Evolutionary conservation across 2,888 invertebrate species (phyloP).

Genomic region (Tridacna gigas): DNA sequence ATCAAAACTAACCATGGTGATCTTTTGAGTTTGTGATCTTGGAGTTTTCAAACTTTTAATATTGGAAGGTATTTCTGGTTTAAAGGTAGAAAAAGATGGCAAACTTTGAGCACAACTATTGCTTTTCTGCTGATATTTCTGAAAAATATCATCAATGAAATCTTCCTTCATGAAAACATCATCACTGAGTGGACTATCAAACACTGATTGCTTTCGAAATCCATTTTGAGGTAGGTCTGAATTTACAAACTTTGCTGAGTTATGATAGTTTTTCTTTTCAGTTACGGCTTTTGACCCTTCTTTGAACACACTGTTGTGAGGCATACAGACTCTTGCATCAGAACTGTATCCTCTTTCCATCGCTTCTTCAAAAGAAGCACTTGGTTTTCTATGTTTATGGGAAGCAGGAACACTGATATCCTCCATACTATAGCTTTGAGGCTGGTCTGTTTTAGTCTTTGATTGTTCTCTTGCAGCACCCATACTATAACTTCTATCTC

Average conservation of each 20-base stretch:
- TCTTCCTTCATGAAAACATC: constrained; percentile 53
- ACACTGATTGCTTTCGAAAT: constrained; percentile 7
- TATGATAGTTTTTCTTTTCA: constrained; percentile 22
- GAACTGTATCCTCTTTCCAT: constrained; percentile 57
- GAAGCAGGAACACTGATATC: constrained; percentile 43
- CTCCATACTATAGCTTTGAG: constrained; percentile 56
- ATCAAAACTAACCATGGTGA: constrained; percentile 57
- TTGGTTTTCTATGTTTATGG: constrained; percentile 36
- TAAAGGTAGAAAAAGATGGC: constrained; percentile 38
- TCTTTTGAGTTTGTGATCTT: constrained; percentile 48
- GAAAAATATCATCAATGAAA: constrained; percentile 39
- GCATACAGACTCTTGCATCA: constrained; percentile 19
- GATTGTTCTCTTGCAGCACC: constrained; percentile 24
- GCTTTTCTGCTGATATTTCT: constrained; percentile 14
- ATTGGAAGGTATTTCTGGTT: constrained; percentile 25
- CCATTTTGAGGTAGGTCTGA: constrained; percentile 29
- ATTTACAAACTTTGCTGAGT: neutral
- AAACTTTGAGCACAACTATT: neutral
- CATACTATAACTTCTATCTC: constrained; percentile 39
- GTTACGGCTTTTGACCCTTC: constrained; percentile 18
- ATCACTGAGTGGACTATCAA: constrained; percentile 46
- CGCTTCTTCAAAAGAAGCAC: constrained; percentile 60
- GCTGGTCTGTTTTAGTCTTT: constrained; percentile 27
- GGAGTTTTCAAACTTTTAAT: constrained; percentile 3
- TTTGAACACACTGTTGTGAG: neutral